Evolutionary conservation across 2,888 invertebrate genomes (phyloP).

Genomic region (Chironomus tentans): DNA sequence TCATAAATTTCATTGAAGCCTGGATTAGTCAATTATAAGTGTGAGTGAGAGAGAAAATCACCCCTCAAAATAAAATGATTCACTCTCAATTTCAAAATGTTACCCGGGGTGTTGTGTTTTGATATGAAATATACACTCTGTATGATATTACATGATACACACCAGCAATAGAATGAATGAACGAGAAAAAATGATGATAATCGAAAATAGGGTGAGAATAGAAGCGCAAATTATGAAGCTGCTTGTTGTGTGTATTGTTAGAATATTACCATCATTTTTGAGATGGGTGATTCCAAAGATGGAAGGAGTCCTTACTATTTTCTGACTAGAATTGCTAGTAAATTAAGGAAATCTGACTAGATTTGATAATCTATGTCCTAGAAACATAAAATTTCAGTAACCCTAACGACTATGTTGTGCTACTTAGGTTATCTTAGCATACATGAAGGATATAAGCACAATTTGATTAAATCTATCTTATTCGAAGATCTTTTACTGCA

Average conservation of each 20-base stretch:
- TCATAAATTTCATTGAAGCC: slow-evolving; percentile 26
- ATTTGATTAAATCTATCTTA: no score
- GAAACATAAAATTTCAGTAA: no score
- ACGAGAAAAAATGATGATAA: background rate
- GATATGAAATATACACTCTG: background rate
- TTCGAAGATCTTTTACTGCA: no score
- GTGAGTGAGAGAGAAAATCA: background rate
- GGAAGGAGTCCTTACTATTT: no score
- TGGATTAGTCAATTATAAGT: slow-evolving; percentile 25
- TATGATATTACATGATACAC: background rate
- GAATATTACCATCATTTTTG: background rate
- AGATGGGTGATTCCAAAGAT: no score
- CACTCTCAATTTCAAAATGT: background rate
- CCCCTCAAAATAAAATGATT: no score
- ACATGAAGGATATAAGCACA: no score
- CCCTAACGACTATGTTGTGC: no score
- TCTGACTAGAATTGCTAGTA: no score
- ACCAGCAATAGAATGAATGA: background rate
- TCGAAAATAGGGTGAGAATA: background rate
- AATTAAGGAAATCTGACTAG: no score
- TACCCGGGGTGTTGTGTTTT: background rate
- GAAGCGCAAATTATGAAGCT: background rate
- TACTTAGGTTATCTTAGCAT: no score
- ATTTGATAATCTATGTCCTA: no score
- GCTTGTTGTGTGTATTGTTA: background rate